phyloP scores from a whole-genome alignment of 2,888 invertebrate species.

The Pseudococcus viburni region DNA sequence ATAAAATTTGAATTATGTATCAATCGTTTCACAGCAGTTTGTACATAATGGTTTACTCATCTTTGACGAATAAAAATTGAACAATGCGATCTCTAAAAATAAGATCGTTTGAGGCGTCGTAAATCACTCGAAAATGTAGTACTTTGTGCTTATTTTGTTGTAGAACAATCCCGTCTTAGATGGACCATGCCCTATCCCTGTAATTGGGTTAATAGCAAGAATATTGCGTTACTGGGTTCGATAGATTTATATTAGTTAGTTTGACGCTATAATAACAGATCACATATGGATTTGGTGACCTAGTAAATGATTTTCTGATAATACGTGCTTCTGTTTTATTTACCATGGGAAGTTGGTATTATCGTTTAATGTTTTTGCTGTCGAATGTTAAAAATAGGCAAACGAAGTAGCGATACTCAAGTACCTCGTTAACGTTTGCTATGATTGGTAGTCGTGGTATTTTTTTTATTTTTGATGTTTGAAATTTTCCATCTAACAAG shows the following conservation, averaged over 20 bases:
- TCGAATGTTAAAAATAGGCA: neutral
- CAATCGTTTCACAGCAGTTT: too few relatives aligned
- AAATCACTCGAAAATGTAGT: constrained; percentile 26
- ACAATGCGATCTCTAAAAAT: neutral
- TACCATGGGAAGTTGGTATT: neutral
- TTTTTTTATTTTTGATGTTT: too few relatives aligned
- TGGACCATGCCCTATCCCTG: neutral
- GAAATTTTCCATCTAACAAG: too few relatives aligned
- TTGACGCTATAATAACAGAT: neutral
- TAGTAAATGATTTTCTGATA: neutral
- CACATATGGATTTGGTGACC: constrained; percentile 8
- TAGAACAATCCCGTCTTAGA: neutral
- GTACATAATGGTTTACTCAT: neutral
- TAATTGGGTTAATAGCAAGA: constrained; percentile 35
- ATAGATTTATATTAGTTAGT: neutral
- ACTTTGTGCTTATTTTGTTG: neutral
- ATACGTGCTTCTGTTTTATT: neutral
- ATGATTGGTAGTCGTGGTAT: too few relatives aligned
- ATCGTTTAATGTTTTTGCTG: neutral
- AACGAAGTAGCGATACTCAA: too few relatives aligned
- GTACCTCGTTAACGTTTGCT: too few relatives aligned
- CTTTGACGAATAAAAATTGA: neutral
- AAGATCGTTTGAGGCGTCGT: neutral
- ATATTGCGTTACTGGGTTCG: neutral
- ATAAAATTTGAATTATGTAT: too few relatives aligned